These are phyloP conservation scores for Ovibos moschatus DNA, from an alignment of 2,113 vertebrate genomes.

Conservation along the genomic window DNA sequence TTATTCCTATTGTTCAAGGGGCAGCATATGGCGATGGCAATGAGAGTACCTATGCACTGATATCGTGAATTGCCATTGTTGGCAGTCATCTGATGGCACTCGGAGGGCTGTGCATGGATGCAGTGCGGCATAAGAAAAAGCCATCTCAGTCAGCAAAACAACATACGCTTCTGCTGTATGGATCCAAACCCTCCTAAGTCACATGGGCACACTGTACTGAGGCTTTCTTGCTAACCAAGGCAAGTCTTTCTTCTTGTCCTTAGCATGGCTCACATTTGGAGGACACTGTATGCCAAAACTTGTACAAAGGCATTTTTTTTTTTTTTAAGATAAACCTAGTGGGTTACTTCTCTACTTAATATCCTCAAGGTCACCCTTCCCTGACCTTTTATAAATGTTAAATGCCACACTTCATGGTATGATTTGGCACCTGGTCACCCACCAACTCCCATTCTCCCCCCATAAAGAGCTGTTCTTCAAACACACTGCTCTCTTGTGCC, in stretches of 20 bases:
- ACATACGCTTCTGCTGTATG: neutral
- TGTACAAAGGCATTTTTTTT: neutral
- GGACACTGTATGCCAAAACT: neutral
- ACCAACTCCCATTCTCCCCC: too few species aligned
- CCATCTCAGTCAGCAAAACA: neutral
- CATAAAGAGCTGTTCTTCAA: neutral
- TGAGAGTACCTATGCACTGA: neutral
- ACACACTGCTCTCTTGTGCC: rapidly evolving
- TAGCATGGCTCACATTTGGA: neutral
- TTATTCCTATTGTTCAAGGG: neutral
- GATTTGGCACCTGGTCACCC: rapidly evolving
- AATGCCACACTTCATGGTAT: neutral
- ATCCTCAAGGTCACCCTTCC: neutral
- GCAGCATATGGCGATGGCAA: neutral
- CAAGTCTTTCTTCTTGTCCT: neutral
- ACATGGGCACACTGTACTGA: neutral
- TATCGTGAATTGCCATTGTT: neutral
- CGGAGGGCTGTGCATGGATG: rapidly evolving
- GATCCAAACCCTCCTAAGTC: neutral
- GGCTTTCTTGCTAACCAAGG: neutral
- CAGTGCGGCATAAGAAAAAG: neutral
- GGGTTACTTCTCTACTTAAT: neutral
- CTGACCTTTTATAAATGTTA: neutral
- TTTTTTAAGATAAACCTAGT: neutral
- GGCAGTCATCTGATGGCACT: neutral